Percentiles rank a stretch among this genome's conserved stretches.
phyloP scores from a whole-genome alignment of 2,888 invertebrate species.

The Elegia similella region DNA sequence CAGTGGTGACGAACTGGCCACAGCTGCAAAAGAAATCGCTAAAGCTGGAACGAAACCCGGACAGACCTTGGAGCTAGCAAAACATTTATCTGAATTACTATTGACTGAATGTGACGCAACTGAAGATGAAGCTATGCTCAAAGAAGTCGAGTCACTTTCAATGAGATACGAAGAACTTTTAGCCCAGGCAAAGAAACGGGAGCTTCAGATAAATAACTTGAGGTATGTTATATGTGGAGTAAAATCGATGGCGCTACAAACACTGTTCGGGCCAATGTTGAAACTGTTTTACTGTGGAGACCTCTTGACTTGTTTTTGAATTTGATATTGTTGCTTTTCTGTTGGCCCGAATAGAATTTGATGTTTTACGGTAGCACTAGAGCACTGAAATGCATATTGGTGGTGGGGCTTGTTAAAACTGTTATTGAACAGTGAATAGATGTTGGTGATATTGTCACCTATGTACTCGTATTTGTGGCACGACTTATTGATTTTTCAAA shows the following conservation, averaged over 20 bases:
- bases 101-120: conserved; percentile 87
- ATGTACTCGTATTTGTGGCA: background rate
- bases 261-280: conserved; percentile 18
- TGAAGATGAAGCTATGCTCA: conserved; percentile 84
- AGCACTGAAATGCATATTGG: conserved; percentile 59
- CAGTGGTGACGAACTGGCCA: conserved; percentile 81
- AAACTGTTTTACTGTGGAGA: conserved; percentile 1
- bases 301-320: background rate
- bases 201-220: conserved; percentile 88
- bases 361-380: conserved; percentile 59
- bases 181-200: conserved; percentile 86
- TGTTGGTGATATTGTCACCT: conserved; percentile 19
- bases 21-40: conserved; percentile 86
- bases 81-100: conserved; percentile 88
- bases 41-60: conserved; percentile 89
- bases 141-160: conserved; percentile 84
- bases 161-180: conserved; percentile 86
- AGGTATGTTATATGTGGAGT: conserved; percentile 79
- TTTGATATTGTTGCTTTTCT: conserved; percentile 14
- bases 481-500: background rate
- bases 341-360: conserved; percentile 36
- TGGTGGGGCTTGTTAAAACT: conserved; percentile 55
- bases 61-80: conserved; percentile 90
- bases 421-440: conserved; percentile 28
- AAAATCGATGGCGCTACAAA: conserved; percentile 16